phyloP scores from a whole-genome alignment of 2,113 vertebrate genomes.

The Aleadryas rufinucha region DNA sequence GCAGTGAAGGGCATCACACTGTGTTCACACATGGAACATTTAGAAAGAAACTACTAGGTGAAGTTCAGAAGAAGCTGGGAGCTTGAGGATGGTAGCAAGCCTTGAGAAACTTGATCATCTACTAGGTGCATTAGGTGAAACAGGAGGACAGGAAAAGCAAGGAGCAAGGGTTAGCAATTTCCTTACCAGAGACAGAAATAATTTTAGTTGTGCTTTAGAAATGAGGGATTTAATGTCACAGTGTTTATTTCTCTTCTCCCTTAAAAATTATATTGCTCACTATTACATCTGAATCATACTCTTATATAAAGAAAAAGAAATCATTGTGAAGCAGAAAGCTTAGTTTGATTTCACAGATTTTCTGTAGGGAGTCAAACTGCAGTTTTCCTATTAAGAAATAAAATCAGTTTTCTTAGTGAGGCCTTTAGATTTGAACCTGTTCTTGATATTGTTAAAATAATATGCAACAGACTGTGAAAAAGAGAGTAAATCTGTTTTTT shows the following conservation, averaged over 20 bases:
- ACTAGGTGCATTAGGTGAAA: neutral
- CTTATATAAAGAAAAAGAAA: neutral
- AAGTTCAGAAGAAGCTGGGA: neutral
- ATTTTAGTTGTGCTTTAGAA: neutral
- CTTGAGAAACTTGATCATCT: neutral
- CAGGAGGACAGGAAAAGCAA: neutral
- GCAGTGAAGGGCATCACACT: neutral
- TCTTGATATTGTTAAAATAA: neutral
- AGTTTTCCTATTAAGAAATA: neutral
- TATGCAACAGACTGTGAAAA: neutral
- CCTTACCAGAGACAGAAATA: neutral
- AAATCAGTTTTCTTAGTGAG: neutral
- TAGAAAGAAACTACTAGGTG: neutral
- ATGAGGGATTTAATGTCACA: neutral
- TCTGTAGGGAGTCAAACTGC: neutral
- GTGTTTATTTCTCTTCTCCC: neutral
- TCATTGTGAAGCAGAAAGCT: neutral
- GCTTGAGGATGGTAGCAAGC: neutral
- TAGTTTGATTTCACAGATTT: neutral
- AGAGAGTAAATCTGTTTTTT: rapidly evolving
- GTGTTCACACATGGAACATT: neutral
- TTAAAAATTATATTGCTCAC: neutral
- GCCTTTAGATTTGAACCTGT: neutral
- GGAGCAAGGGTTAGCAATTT: neutral
- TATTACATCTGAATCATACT: neutral